phyloP scores from a whole-genome alignment of 2,113 vertebrate species.

The Cichladusa arquata region DNA sequence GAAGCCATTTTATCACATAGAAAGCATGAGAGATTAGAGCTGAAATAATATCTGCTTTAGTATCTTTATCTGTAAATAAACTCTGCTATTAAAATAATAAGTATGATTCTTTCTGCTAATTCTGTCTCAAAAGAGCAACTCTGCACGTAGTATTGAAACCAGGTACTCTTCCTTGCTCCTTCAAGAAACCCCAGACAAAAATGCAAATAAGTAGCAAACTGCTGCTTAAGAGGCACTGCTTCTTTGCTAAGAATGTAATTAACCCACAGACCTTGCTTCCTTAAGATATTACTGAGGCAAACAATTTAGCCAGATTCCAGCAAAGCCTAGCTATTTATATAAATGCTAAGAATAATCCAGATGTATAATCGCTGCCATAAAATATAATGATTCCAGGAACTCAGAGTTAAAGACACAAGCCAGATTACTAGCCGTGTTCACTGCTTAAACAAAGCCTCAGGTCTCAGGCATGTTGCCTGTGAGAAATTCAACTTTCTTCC shows the following conservation, averaged over 20 bases:
- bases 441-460: not conserved
- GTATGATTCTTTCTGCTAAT: not conserved
- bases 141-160: not conserved
- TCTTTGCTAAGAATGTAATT: not conserved
- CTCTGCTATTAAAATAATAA: not conserved
- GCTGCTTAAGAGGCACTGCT: not conserved
- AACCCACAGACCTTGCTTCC: not conserved
- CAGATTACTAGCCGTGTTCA: not conserved
- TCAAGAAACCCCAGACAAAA: not conserved
- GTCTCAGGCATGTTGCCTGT: not conserved
- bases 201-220: not conserved
- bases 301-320: not conserved
- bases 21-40: not conserved
- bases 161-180: not conserved
- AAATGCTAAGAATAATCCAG: constrained; percentile 12
- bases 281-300: not conserved
- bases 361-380: not conserved
- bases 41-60: not conserved
- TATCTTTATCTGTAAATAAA: not conserved
- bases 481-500: not conserved
- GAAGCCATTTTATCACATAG: not conserved
- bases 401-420: not conserved
- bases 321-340: not conserved
- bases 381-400: not conserved
- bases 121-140: not conserved